These are phyloP conservation scores for Brachylomia viminalis DNA, from an alignment of 2,888 invertebrate species.

Conservation along the genomic window DNA sequence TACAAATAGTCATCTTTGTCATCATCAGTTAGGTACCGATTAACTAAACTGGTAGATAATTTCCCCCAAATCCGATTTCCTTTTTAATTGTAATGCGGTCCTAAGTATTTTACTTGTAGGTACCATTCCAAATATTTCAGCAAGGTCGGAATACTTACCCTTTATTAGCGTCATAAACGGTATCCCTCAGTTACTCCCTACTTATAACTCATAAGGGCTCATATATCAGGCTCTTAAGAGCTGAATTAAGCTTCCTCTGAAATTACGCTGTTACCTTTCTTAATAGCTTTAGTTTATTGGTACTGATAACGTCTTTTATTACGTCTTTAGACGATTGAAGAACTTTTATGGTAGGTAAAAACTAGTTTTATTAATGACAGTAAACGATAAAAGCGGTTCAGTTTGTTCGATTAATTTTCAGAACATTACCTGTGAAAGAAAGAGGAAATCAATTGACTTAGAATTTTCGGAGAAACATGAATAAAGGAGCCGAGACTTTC, in stretches of 20 bases:
- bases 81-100: neutral
- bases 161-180: conserved; percentile 24
- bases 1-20: neutral
- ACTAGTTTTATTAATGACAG: conserved; percentile 47
- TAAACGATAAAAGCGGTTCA: conserved; percentile 11
- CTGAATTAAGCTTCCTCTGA: conserved; percentile 28
- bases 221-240: conserved; percentile 45
- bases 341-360: conserved; percentile 46
- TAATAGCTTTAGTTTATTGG: conserved; percentile 43
- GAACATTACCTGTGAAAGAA: neutral
- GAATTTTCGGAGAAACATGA: neutral
- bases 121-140: too few relatives aligned
- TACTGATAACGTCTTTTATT: conserved; percentile 31
- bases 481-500: neutral
- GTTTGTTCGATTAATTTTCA: conserved; percentile 5
- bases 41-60: neutral
- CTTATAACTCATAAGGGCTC: conserved; percentile 44
- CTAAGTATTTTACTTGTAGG: neutral
- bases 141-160: neutral
- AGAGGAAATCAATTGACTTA: neutral
- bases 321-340: conserved; percentile 30
- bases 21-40: neutral
- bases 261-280: conserved; percentile 39
- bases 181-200: neutral
- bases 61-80: neutral